Evolutionary conservation across 2,888 invertebrate species (phyloP).

Genomic region (Meiosimyza decipiens): DNA sequence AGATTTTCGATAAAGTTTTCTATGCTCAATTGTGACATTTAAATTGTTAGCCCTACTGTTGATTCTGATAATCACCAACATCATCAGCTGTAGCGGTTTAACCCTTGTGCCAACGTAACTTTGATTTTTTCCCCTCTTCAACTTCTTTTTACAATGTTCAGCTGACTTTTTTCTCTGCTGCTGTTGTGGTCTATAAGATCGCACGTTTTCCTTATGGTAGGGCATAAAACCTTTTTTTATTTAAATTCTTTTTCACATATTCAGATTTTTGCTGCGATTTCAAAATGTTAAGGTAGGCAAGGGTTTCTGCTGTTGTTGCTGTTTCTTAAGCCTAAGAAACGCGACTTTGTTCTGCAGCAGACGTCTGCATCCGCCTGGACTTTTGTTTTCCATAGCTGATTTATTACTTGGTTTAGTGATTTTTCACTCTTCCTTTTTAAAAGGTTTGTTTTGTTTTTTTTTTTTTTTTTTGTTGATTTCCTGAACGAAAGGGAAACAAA

Average conservation of each 20-base stretch:
- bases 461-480: constrained; percentile 41
- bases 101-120: constrained; percentile 16
- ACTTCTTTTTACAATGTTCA: not conserved
- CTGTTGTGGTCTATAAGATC: not conserved
- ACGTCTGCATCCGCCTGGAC: constrained; percentile 54
- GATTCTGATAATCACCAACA: too few relatives aligned
- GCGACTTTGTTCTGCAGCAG: constrained; percentile 38
- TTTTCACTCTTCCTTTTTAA: constrained; percentile 30
- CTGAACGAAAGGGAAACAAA: constrained; percentile 61
- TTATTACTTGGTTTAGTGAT: constrained; percentile 49
- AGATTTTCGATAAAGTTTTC: not conserved
- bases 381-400: constrained; percentile 49
- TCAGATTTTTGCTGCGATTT: constrained; percentile 37
- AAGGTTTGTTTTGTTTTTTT: constrained; percentile 30
- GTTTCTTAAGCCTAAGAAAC: not conserved
- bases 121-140: not conserved
- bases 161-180: constrained; percentile 6
- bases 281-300: constrained; percentile 50
- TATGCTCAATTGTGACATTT: too few relatives aligned
- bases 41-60: not conserved
- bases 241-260: not conserved
- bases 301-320: constrained; percentile 41
- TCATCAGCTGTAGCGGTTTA: constrained; percentile 3
- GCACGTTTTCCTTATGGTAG: constrained; percentile 1
- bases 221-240: constrained; percentile 2